Base-by-base conservation (phyloP, 92 coral and sea anemone species). In the Scolanthus callimorphus region DNA sequence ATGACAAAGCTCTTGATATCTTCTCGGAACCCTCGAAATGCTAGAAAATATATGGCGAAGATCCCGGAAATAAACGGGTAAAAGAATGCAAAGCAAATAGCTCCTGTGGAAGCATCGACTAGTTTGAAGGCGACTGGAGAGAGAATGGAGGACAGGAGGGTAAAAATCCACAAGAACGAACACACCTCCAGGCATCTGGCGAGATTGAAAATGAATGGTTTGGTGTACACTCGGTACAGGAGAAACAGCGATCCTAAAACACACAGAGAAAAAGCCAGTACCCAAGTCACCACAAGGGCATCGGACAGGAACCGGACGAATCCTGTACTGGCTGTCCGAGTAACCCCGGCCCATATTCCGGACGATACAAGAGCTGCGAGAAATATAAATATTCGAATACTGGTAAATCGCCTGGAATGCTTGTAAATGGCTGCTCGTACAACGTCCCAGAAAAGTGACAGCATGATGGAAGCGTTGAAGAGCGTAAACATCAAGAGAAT, bases 401-500 rank as follows among this genome's bases (percentile, higher is more conserved):
- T 38, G 29, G 44, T 51, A 65, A 68, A 79, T 51, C 62, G 52
- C 1, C 54, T 21, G 9, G 82, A 45, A 9, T 75, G 57, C 31
- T 85, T 85, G 15, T 62, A 56, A 6, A 80, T 65, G 11, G 72
- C 63, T 3, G 62, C 60, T 41, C 66, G 57, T 3, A 79, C 58
- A 41, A 84, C 82, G 12, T 84, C 83, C 86, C 86, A 84, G 55
- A 84, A 78, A 4, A 85, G 69, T n/a, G 91, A 85, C 27, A 81
- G 58, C 12, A 85, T 55, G 1, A 85, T 37, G 1, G 81, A 78
- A 3, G 65, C 66, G 27, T 54, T 37, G 25, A 79, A 41, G 28
- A 73, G 31, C 15, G 82, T 57, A 31, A 75, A 79, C 46, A 79
- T 37, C 17, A 79, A 78, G 11, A 74, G 59, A 6, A 73, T 15